A percentile compares a stretch with the other conserved stretches of the same genome.
Evolutionary conservation across 1,140 invertebrate genomes (phyloP).

Genomic region (Ostrea denselamellosa): DNA sequence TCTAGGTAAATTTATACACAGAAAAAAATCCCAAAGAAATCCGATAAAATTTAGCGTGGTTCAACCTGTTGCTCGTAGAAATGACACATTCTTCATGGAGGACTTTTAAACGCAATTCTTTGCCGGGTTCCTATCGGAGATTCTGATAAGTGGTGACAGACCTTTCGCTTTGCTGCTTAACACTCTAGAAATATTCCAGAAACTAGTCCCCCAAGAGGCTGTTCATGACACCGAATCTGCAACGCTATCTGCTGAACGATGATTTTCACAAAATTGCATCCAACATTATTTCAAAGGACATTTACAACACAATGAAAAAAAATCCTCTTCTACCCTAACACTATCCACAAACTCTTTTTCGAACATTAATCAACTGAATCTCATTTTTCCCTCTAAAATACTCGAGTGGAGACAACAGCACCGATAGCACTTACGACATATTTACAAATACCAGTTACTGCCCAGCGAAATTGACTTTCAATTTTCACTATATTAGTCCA

Average conservation of each 20-base stretch:
- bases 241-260: slow-evolving; percentile 14
- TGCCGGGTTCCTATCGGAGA: not conserved
- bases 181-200: not conserved
- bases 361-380: not conserved
- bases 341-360: not conserved
- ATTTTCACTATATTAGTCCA: not conserved
- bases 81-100: not conserved
- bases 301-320: not conserved
- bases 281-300: not conserved
- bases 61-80: slow-evolving; percentile 22
- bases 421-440: not conserved
- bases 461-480: not conserved
- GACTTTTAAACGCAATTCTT: slow-evolving; percentile 2
- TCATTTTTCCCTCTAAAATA: not conserved
- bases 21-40: not conserved
- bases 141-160: slow-evolving; percentile 24
- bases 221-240: slow-evolving; percentile 9
- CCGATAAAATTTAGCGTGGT: not conserved
- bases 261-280: not conserved
- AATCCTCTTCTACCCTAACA: not conserved
- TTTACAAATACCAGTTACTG: not conserved
- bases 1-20: slow-evolving; percentile 2
- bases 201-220: not conserved
- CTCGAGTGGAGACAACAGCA: not conserved
- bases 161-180: not conserved